A percentile compares a stretch with the other conserved stretches of the same genome.
phyloP scores from a whole-genome alignment of 2,113 vertebrate species.

The Cinclus mexicanus region DNA sequence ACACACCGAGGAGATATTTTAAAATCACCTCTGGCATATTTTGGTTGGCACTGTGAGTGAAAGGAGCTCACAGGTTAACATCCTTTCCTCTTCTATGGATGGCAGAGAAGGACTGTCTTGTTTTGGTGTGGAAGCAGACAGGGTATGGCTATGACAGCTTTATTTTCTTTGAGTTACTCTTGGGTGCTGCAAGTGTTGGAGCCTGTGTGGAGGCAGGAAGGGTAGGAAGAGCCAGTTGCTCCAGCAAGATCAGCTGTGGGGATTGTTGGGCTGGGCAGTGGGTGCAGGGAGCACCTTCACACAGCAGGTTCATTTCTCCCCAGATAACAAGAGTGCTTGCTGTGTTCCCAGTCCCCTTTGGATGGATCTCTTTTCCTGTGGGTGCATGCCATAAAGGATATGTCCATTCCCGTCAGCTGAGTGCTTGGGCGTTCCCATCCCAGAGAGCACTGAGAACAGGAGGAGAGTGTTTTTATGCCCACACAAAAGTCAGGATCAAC shows the following conservation, averaged over 20 bases:
- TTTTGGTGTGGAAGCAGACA: background rate
- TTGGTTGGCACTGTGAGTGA: background rate
- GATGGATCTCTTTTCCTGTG: background rate
- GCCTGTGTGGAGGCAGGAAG: background rate
- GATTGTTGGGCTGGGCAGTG: background rate
- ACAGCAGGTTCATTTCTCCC: background rate
- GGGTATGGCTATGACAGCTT: background rate
- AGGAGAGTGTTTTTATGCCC: background rate
- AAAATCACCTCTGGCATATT: background rate
- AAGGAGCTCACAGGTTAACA: background rate
- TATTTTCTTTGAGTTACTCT: background rate
- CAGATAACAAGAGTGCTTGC: background rate
- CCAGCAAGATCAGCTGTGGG: background rate
- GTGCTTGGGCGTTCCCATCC: accelerated
- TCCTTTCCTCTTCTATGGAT: background rate
- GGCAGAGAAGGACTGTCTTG: background rate
- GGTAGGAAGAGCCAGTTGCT: background rate
- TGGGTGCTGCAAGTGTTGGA: accelerated
- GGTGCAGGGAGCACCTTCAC: background rate
- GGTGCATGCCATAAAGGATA: background rate
- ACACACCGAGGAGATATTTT: background rate
- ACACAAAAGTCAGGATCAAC: background rate
- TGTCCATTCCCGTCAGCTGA: accelerated
- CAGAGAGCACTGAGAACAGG: background rate
- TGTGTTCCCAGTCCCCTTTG: background rate